Base-by-base conservation (phyloP, 2,113 vertebrate species). In the Sinocyclocheilus maitianheensis region DNA sequence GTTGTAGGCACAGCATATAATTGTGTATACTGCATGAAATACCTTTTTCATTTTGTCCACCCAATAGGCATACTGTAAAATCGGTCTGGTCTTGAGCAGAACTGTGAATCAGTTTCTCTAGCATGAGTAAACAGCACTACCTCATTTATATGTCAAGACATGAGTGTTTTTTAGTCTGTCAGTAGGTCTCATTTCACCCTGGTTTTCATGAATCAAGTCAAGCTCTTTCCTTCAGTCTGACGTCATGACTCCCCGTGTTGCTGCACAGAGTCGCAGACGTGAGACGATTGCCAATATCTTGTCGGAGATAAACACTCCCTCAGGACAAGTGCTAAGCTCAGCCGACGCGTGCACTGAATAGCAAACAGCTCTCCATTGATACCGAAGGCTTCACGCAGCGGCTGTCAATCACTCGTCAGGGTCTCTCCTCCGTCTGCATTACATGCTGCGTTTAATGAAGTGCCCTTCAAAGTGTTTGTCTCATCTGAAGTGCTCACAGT, bases 261-360 rank as follows among this genome's bases (percentile, higher is more conserved):
- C 84, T 86, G 87, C 65, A 74, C 84, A 88, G 87, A 85, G 34
- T 78, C 37, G 30, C 72, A 20, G 84, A 86, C 80, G 87, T 88
- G 87, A 86, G 72, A 60, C 65, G 87, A 85, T 22, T 88, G 48
- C 83, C 37, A 60, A 86, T 83, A 14, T 55, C 55, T 83, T 7
- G 79, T 85, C 60, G 16, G 58, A 77, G 43, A 62, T 26, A 80
- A 69, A 72, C 76, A 16, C n/a, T 51, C 60, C 37, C 58, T 77
- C 53, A 55, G 22, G n/a, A 71, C 16, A 60, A 34, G 60, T 48
- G 48, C 43, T 62, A 58, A n/a, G 51, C 65, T 85, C 60, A 26
- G 37, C 10, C 58, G 26, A 11, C 18, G 22, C 34, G n/a, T 88
- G 87, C 67, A 55, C 71, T 20, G 83, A 79, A 88, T 88, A 85